Conservation (phyloP, 2,888 invertebrate species). For the Pterostichus niger region DNA sequence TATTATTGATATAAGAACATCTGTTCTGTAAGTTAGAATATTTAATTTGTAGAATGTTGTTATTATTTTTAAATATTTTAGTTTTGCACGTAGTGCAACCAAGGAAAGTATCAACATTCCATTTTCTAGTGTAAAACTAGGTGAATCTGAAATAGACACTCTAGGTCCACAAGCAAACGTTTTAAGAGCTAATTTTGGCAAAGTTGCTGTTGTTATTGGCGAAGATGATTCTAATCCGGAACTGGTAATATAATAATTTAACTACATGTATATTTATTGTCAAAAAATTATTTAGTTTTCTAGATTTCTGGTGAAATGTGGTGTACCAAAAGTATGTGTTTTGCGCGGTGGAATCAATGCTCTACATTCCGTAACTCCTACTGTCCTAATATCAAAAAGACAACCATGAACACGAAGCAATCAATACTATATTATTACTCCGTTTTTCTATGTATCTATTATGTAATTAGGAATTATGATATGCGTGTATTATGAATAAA, state of each 20-base stretch:
- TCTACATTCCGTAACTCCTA: constrained; percentile 84
- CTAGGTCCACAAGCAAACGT: constrained; percentile 83
- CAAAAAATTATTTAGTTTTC: constrained; percentile 85
- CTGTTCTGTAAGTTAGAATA: constrained; percentile 39
- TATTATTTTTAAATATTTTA: constrained; percentile 72
- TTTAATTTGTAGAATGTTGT: constrained; percentile 2
- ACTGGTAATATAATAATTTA: constrained; percentile 77
- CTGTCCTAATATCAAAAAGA: constrained; percentile 75
- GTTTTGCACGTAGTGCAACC: constrained; percentile 89
- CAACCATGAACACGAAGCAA: constrained; percentile 37
- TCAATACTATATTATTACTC: not conserved
- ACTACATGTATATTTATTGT: constrained; percentile 46
- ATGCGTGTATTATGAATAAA: constrained; percentile 11
- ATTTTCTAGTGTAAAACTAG: constrained; percentile 87
- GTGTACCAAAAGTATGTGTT: constrained; percentile 88
- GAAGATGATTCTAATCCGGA: constrained; percentile 88
- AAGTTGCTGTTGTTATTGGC: constrained; percentile 88
- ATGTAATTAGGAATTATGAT: constrained; percentile 30
- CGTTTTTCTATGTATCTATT: constrained; percentile 21
- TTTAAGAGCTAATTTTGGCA: constrained; percentile 82
- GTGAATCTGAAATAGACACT: constrained; percentile 84
- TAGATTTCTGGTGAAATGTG: constrained; percentile 88
- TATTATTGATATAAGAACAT: constrained; percentile 83
- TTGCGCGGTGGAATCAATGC: constrained; percentile 93
- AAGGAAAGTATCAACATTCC: constrained; percentile 93